Conservation (phyloP, 2,797 vertebrate species). For the Mallotus villosus region DNA sequence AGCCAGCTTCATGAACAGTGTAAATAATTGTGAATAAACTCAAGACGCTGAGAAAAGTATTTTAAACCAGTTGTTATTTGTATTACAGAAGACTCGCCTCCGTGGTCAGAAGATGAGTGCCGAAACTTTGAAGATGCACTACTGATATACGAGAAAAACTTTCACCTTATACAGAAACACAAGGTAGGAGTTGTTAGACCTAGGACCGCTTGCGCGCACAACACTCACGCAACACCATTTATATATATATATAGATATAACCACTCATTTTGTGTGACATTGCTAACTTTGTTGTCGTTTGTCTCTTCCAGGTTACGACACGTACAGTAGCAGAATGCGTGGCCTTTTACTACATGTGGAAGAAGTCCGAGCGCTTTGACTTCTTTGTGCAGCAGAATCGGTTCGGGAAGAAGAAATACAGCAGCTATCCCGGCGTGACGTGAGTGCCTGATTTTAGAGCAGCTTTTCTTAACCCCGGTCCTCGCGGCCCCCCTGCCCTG, state of each 20-base stretch:
- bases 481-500: too few species aligned
- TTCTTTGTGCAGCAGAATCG: constrained; percentile 95
- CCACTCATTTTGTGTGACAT: not conserved
- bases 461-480: not conserved
- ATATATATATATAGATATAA: not conserved
- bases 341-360: constrained; percentile 99
- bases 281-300: not conserved
- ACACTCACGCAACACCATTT: not conserved
- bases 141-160: constrained; percentile 96
- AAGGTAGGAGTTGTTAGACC: constrained; percentile 78
- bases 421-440: constrained; percentile 97
- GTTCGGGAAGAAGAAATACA: constrained; percentile 97
- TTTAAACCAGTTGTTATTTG: constrained; percentile 7
- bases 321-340: constrained; percentile 96
- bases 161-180: constrained; percentile 98
- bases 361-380: constrained; percentile 97
- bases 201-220: not conserved
- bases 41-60: not conserved
- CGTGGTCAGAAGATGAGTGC: constrained; percentile 98
- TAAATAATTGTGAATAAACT: not conserved
- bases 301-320: constrained; percentile 80
- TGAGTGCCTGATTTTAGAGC: constrained; percentile 74
- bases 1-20: constrained; percentile 35
- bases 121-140: constrained; percentile 96
- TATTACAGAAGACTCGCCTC: constrained; percentile 83